phyloP scores from a whole-genome alignment of 2,888 invertebrate species.

The Drosophila fungiperda region DNA sequence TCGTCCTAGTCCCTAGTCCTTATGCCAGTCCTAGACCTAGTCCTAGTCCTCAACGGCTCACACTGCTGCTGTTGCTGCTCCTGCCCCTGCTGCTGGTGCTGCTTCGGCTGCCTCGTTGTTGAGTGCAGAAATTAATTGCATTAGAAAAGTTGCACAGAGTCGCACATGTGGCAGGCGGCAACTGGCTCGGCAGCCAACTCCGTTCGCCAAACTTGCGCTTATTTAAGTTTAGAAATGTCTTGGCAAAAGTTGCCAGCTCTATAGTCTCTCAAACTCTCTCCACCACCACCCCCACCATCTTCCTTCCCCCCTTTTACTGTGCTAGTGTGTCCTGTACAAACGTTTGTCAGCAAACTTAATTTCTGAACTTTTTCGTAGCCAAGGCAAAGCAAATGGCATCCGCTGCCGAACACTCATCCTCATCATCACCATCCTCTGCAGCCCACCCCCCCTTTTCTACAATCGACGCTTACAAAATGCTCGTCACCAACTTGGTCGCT shows the following conservation, averaged over 20 bases:
- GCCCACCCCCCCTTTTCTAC: not conserved
- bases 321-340: slow-evolving; percentile 56
- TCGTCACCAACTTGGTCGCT: slow-evolving; percentile 75
- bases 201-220: slow-evolving; percentile 72
- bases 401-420: slow-evolving; percentile 20
- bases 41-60: slow-evolving; percentile 6
- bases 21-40: slow-evolving; percentile 4
- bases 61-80: not conserved
- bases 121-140: slow-evolving; percentile 82
- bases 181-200: slow-evolving; percentile 53
- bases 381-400: slow-evolving; percentile 66
- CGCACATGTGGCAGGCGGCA: slow-evolving; percentile 69
- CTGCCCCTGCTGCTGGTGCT: not conserved
- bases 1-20: slow-evolving; percentile 16
- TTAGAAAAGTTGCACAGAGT: slow-evolving; percentile 76
- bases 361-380: slow-evolving; percentile 75
- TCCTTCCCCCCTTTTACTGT: slow-evolving; percentile 4
- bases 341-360: slow-evolving; percentile 81
- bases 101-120: slow-evolving; percentile 38
- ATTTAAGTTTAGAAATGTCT: slow-evolving; percentile 80
- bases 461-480: slow-evolving; percentile 71
- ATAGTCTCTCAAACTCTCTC: not conserved
- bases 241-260: slow-evolving; percentile 57
- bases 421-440: not conserved
- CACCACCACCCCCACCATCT: not conserved